Base-by-base conservation (phyloP, 2,888 invertebrate species). In the Antheraea assamensis region DNA sequence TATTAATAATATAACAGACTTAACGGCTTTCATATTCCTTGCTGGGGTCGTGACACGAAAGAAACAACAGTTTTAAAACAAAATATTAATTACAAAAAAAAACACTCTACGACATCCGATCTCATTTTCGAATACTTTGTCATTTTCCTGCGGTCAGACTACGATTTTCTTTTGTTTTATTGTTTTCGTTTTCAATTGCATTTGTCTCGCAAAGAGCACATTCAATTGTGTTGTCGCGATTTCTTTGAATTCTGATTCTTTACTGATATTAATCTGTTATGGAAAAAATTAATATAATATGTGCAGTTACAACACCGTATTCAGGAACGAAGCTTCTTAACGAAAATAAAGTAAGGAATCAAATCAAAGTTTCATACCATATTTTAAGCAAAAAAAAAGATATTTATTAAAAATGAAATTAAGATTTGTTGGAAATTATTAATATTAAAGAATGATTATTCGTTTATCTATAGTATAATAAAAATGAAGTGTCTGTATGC, bases 11-110 rank as follows among this genome's bases (percentile, higher is more conserved):
- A 31, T n/a, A 42, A 42, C 42, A 30, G 58, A 68, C 42, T 71
- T 52, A 35, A 66, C 55, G 27, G 55, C 71, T 71, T 68, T 68
- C 17, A 27, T 70, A 42, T 47, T 47, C 52, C 47, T 61, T 31
- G 27, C 30, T 75, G 68, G 74, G 73, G 73, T 72, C 74, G 71
- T 55, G 72, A 70, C 78, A 78, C 52, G 74, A 78, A 80, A 82
- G 79, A 83, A 78, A 24, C 58, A 75, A 77, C 77, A 76, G 76
- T 74, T 82, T 81, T 79, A 80, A 87, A 86, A 86, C 82, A 85
- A 87, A 89, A 87, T 84, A 86, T 86, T 90, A 89, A 89, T 88
- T 89, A 88, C 86, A n/a, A 88, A 88, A 80, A 87, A n/a, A 88
- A 88, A 80, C 74, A 74, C 76, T 75, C 76, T 78, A 76, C 78